phyloP scores from a whole-genome alignment of 2,113 vertebrate genomes.

The Haemorhous mexicanus region DNA sequence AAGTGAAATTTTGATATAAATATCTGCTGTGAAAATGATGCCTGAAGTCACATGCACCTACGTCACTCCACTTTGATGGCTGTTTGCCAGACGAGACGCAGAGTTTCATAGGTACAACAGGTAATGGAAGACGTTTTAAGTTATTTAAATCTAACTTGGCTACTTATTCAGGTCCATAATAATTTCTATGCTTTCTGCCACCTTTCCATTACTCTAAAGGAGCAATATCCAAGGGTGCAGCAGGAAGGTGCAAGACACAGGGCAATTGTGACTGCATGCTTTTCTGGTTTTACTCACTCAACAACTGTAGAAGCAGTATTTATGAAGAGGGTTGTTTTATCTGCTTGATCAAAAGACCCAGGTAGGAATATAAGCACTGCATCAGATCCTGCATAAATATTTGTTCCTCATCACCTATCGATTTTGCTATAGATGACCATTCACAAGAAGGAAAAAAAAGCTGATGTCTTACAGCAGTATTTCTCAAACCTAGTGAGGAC shows the following conservation, averaged over 20 bases:
- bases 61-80: background rate
- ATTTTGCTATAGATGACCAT: background rate
- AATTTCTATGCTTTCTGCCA: background rate
- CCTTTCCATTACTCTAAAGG: background rate
- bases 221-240: background rate
- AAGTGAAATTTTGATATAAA: conserved; percentile 10
- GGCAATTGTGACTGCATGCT: background rate
- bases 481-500: background rate
- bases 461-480: background rate
- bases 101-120: background rate
- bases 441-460: background rate
- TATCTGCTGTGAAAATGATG: conserved; percentile 14
- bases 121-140: background rate
- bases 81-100: background rate
- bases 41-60: background rate
- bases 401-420: background rate
- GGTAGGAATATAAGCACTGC: background rate
- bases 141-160: background rate
- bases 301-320: background rate
- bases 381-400: background rate
- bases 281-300: background rate
- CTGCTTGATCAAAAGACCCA: background rate
- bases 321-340: background rate
- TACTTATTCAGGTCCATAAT: background rate
- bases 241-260: background rate